These are phyloP conservation scores for Heterodera schachtii DNA, from an alignment of 1,140 invertebrate genomes.

Conservation along the genomic window DNA sequence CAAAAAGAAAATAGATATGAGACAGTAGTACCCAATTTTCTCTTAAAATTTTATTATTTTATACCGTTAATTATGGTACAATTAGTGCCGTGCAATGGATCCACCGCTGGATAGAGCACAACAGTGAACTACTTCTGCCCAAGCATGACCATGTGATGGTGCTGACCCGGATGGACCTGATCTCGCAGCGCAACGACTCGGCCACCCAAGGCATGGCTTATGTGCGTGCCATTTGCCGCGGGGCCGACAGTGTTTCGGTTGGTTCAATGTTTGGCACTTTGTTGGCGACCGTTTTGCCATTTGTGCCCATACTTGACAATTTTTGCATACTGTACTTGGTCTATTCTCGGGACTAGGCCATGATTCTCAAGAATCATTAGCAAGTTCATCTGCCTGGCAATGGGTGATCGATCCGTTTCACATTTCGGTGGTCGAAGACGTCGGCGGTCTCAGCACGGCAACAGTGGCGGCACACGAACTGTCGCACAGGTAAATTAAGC, in stretches of 20 bases:
- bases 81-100: conserved; percentile 26
- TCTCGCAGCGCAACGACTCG: conserved; percentile 55
- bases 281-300: neutral
- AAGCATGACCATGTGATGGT: conserved; percentile 55
- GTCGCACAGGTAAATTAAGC: conserved; percentile 43
- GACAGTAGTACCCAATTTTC: too few species aligned
- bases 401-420: neutral
- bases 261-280: neutral
- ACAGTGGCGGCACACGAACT: conserved; percentile 60
- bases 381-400: too few species aligned
- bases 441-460: conserved; percentile 58
- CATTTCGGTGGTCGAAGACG: conserved; percentile 57
- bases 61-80: neutral
- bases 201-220: conserved; percentile 64
- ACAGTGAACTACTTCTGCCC: conserved; percentile 22
- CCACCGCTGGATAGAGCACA: conserved; percentile 18
- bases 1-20: too few species aligned
- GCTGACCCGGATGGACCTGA: conserved; percentile 55
- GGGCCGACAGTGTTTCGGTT: conserved; percentile 45
- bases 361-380: too few species aligned
- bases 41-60: neutral
- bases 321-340: too few species aligned
- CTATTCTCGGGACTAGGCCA: too few species aligned
- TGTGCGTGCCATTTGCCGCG: conserved; percentile 56
- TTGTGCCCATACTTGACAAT: too few species aligned